phyloP scores from a whole-genome alignment of 1,140 invertebrate species.

The Drosophila ananassae region DNA sequence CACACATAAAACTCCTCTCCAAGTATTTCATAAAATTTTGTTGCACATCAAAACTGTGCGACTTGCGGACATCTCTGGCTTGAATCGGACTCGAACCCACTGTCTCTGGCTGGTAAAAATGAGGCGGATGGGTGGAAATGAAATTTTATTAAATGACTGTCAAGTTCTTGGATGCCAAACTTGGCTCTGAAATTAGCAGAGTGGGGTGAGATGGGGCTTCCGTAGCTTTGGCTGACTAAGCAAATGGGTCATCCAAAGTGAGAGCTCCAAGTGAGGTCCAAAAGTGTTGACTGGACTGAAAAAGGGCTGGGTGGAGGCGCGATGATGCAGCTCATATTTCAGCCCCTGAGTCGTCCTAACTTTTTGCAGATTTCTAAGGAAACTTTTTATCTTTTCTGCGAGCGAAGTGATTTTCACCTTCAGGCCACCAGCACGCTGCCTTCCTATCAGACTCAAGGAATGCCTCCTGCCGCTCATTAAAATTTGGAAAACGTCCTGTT shows the following conservation, averaged over 20 bases:
- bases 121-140: conserved; percentile 48
- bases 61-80: conserved; percentile 38
- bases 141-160: conserved; percentile 78
- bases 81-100: conserved; percentile 41
- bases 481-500: conserved; percentile 75
- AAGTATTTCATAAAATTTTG: conserved; percentile 83
- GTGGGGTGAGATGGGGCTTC: not conserved
- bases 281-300: not conserved
- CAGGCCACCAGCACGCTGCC: not conserved
- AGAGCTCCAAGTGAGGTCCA: not conserved
- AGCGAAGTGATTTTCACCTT: conserved; percentile 9
- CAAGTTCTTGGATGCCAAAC: conserved; percentile 58
- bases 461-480: conserved; percentile 59
- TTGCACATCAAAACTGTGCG: conserved; percentile 61
- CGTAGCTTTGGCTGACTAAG: conserved; percentile 23
- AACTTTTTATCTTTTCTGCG: conserved; percentile 19
- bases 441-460: not conserved
- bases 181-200: conserved; percentile 55
- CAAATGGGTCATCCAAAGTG: conserved; percentile 32
- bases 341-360: not conserved
- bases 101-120: not conserved
- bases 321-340: conserved; percentile 29
- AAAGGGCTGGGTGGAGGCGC: not conserved
- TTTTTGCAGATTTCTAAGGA: conserved; percentile 11
- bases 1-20: conserved; percentile 76